Conservation (phyloP, 1,140 invertebrate genomes). For the Drosophila paulistorum region DNA sequence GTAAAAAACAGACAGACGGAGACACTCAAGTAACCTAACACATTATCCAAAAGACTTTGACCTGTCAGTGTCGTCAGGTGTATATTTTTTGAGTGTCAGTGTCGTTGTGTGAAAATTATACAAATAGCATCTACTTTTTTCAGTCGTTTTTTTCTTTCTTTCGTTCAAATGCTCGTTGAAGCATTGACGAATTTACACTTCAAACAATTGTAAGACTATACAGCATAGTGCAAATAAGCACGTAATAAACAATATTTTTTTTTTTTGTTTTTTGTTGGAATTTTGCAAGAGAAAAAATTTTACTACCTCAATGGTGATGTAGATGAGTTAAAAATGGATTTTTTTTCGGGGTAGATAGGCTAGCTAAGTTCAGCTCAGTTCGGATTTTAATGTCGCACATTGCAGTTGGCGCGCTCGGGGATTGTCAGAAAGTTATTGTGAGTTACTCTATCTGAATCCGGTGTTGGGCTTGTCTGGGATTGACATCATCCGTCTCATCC, state of each 20-base stretch:
- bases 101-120: slow-evolving; percentile 68
- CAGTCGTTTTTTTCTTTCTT: slow-evolving; percentile 22
- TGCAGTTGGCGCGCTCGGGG: slow-evolving; percentile 47
- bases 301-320: slow-evolving; percentile 1
- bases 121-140: slow-evolving; percentile 60
- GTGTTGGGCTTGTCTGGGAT: neutral
- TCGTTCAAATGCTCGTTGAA: slow-evolving; percentile 28
- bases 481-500: slow-evolving; percentile 1
- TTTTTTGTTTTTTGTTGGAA: slow-evolving; percentile 38
- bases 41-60: slow-evolving; percentile 38
- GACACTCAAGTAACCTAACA: slow-evolving; percentile 18
- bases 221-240: slow-evolving; percentile 65
- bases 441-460: neutral
- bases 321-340: slow-evolving; percentile 6
- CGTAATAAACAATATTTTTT: slow-evolving; percentile 66
- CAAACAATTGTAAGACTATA: slow-evolving; percentile 76
- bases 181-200: slow-evolving; percentile 76
- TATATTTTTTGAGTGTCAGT: slow-evolving; percentile 16
- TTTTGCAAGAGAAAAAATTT: slow-evolving; percentile 66
- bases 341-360: neutral
- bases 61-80: slow-evolving; percentile 47
- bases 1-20: neutral
- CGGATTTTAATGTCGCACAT: slow-evolving; percentile 51
- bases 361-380: slow-evolving; percentile 44
- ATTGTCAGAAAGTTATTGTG: slow-evolving; percentile 1